A percentile compares a stretch with the other conserved stretches of the same genome.
These are phyloP conservation scores for Chitala chitala DNA, from an alignment of 2,113 vertebrate species.

Conservation along the genomic window DNA sequence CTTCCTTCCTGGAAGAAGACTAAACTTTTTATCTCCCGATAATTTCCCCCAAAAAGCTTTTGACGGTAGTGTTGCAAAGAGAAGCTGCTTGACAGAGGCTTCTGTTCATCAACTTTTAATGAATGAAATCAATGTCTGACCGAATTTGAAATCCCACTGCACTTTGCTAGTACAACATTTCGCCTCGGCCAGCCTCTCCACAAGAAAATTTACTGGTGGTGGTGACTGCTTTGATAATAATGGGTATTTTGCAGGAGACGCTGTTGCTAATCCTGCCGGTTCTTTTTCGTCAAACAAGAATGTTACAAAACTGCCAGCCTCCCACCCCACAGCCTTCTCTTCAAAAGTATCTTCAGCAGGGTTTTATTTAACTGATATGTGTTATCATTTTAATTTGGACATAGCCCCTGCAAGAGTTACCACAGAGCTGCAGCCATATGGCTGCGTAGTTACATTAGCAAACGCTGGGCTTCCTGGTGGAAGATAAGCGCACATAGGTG, in stretches of 20 bases:
- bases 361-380: too few relatives aligned
- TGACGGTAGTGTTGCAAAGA: conserved; percentile 50
- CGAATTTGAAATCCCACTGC: conserved; percentile 48
- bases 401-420: too few relatives aligned
- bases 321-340: too few relatives aligned
- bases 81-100: conserved; percentile 56
- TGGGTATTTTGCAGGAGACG: conserved; percentile 49
- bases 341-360: conserved; percentile 8
- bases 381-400: too few relatives aligned
- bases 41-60: conserved; percentile 50
- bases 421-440: too few relatives aligned
- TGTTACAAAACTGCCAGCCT: too few relatives aligned
- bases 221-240: conserved; percentile 62
- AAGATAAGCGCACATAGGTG: too few relatives aligned
- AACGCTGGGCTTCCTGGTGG: too few relatives aligned
- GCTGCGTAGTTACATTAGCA: too few relatives aligned
- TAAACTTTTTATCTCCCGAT: conserved; percentile 50
- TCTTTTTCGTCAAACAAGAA: conserved; percentile 48
- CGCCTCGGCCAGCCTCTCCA: conserved; percentile 51
- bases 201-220: conserved; percentile 45
- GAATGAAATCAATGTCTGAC: conserved; percentile 59
- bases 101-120: conserved; percentile 56
- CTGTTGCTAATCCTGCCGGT: conserved; percentile 50
- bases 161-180: conserved; percentile 53
- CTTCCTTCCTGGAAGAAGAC: conserved; percentile 52